Evolutionary conservation across 2,888 invertebrate species (phyloP).

Genomic region (Biston betularia): DNA sequence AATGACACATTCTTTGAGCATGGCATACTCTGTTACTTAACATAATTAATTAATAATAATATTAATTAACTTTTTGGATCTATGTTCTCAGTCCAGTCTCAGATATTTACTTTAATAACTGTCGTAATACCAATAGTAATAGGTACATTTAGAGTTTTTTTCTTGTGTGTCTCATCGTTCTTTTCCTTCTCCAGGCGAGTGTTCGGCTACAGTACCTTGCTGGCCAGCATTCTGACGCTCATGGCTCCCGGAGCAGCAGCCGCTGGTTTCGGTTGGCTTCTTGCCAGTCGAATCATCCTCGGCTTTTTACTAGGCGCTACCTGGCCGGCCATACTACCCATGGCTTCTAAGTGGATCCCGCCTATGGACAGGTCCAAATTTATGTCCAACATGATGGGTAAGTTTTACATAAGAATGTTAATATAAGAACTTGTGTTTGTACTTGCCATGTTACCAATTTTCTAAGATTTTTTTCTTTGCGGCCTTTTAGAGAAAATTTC

Average conservation of each 20-base stretch:
- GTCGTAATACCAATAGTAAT: no score
- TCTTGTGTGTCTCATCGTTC: neutral
- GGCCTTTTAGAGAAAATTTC: no score
- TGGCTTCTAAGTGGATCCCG: constrained; percentile 98
- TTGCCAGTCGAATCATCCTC: constrained; percentile 90
- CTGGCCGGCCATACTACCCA: constrained; percentile 97
- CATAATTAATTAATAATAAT: no score
- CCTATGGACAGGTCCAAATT: constrained; percentile 97
- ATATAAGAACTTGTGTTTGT: no score
- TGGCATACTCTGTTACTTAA: no score
- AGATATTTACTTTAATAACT: no score
- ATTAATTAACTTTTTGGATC: no score
- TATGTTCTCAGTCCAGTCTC: no score
- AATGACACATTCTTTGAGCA: no score
- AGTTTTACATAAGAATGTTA: constrained; percentile 52
- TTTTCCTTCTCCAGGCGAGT: constrained; percentile 84
- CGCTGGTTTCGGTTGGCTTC: constrained; percentile 89
- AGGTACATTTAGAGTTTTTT: no score
- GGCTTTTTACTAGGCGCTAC: constrained; percentile 94
- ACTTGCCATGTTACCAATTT: neutral
- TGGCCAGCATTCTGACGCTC: constrained; percentile 93
- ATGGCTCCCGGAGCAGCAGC: constrained; percentile 92
- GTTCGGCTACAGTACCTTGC: constrained; percentile 94
- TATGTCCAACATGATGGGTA: constrained; percentile 96
- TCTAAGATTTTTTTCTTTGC: neutral